Base-by-base conservation (phyloP, 2,797 vertebrate genomes). In the Meriones psammophilus region DNA sequence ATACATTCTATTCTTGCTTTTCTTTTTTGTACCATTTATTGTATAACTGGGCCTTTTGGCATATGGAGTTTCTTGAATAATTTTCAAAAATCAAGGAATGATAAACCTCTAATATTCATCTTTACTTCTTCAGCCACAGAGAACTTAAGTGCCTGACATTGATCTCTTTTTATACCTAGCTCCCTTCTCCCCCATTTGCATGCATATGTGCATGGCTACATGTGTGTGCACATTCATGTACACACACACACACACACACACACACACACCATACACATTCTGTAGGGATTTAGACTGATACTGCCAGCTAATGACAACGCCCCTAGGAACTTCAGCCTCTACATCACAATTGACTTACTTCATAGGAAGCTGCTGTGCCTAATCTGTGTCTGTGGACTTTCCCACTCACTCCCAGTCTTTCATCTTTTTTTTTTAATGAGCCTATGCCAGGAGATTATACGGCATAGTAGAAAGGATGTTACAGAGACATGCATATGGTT, bases 1-100 rank as follows among this genome's bases (percentile, higher is more conserved):
- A 81, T 66, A 50, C 68, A 28, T 39, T 92, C 91, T 93, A 68
- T 74, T 81, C 1, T 97, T 96, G 39, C 14, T 94, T 90, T 95
- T 28, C 26, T 91, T 54, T 81, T 93, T n/a, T 4, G 94, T 62
- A 92, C 91, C 4, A 66, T 64, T 90, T 88, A 69, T 56, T 96
- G 56, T 80, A 96, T 94, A 86, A 56, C 39, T 89, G 64, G 36
- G 39, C 13, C 60, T 88, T 93, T 92, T 92, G 60, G 36, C 18
- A 14, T n/a, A 64, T 64, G 39, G 46, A 74, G 20, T 94, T 96
- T 90, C 68, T 94, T 87, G 24, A 79, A n/a, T 92, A 76, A 78
- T 78, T 96, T 94, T 56, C 46, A 58, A 91, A 78, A 91, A 91
- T 76, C 8, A 39, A 94, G 74, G 56, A 42, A 56, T 17, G 5